Conservation (phyloP, 2,888 invertebrate species). For the Dryobota labecula region DNA sequence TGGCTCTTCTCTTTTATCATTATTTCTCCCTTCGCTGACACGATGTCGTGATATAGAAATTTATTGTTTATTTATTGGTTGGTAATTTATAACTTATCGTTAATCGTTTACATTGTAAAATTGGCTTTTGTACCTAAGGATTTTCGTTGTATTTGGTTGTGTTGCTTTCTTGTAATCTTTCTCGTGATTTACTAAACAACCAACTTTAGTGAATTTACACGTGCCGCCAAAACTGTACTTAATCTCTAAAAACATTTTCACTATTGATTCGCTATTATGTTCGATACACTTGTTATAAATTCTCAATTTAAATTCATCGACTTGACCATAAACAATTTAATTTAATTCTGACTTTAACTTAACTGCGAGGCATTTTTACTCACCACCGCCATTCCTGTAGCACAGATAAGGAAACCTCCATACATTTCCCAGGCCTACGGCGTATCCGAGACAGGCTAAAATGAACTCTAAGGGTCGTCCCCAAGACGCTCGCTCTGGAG, state of each 20-base stretch:
- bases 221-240: no score
- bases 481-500: conserved; percentile 90
- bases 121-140: neutral
- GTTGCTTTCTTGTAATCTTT: neutral
- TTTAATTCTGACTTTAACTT: neutral
- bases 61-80: conserved; percentile 9
- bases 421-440: conserved; percentile 94
- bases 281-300: no score
- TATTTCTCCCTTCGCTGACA: neutral
- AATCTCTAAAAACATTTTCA: neutral
- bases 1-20: conserved; percentile 27
- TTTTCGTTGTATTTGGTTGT: neutral
- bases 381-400: conserved; percentile 95
- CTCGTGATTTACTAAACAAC: neutral
- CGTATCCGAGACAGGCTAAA: conserved; percentile 94
- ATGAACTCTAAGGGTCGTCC: conserved; percentile 93
- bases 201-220: neutral
- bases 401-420: conserved; percentile 95
- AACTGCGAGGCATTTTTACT: conserved; percentile 62
- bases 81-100: neutral
- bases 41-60: neutral
- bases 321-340: neutral
- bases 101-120: neutral
- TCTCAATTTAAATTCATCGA: neutral
- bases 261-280: neutral